phyloP scores from a whole-genome alignment of 2,113 vertebrate species.

The Melanostigma gelatinosum region DNA sequence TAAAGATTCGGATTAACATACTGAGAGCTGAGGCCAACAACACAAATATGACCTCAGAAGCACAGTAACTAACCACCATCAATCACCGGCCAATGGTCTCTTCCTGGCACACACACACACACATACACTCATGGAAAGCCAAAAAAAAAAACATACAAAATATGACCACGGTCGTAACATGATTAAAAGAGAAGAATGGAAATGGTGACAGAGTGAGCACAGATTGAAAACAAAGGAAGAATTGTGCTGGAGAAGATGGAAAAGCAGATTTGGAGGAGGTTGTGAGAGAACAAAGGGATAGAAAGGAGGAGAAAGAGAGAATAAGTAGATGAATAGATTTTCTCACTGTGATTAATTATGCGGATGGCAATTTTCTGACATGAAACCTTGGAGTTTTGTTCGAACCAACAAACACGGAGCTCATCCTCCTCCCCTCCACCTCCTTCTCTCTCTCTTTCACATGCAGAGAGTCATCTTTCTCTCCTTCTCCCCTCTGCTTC shows the following conservation, averaged over 20 bases:
- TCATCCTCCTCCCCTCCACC: conserved; percentile 1
- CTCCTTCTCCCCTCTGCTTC: conserved; percentile 66
- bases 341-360: conserved; percentile 70
- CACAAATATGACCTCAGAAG: neutral
- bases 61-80: neutral
- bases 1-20: neutral
- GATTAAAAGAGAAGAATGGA: neutral
- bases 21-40: neutral
- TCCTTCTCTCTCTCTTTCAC: conserved; percentile 20
- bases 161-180: neutral
- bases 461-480: conserved; percentile 39
- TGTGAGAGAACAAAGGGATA: conserved; percentile 23
- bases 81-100: neutral
- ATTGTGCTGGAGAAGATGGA: neutral
- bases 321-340: conserved; percentile 62
- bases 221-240: neutral
- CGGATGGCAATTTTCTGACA: conserved; percentile 42
- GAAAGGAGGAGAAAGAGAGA: conserved; percentile 2
- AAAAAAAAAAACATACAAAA: neutral
- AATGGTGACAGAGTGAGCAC: neutral
- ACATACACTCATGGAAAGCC: neutral
- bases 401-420: conserved; percentile 22
- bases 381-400: conserved; percentile 58
- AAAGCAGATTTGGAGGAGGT: neutral
- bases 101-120: neutral